These are phyloP conservation scores for Microplitis manilae DNA, from an alignment of 2,888 invertebrate genomes.

Conservation along the genomic window DNA sequence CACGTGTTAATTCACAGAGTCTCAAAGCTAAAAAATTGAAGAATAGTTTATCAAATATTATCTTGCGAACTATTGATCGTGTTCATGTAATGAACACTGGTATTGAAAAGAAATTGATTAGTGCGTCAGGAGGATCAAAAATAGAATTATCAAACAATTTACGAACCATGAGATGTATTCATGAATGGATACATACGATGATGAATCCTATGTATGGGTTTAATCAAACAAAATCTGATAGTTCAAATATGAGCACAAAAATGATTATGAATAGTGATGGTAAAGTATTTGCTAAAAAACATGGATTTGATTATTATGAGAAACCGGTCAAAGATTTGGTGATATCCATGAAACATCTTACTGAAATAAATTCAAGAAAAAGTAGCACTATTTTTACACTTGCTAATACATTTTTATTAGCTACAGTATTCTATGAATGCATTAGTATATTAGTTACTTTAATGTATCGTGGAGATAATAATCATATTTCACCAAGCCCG, in stretches of 20 bases:
- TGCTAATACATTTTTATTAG: conserved; percentile 57
- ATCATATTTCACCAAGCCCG: background rate
- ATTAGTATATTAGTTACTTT: conserved; percentile 42
- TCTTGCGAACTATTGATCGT: conserved; percentile 41
- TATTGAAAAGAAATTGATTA: conserved; percentile 49
- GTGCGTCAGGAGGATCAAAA: conserved; percentile 43
- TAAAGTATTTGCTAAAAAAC: background rate
- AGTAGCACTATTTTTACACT: conserved; percentile 49
- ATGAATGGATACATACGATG: background rate
- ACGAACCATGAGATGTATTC: conserved; percentile 32
- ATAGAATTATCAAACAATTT: conserved; percentile 36
- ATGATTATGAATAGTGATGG: background rate
- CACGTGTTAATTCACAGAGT: background rate
- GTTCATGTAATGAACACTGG: conserved; percentile 43
- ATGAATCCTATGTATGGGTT: background rate
- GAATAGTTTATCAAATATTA: conserved; percentile 24
- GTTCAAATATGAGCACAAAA: background rate
- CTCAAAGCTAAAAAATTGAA: background rate
- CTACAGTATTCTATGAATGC: conserved; percentile 56
- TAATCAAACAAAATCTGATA: background rate
- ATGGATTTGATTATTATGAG: background rate
- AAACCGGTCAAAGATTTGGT: background rate
- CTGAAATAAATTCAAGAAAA: conserved; percentile 33
- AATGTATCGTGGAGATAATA: conserved; percentile 40
- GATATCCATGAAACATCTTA: conserved; percentile 50